A percentile compares a stretch with the other conserved stretches of the same genome.
These are phyloP conservation scores for Buceros bicornis DNA, from an alignment of 2,797 vertebrate species.

Conservation along the genomic window DNA sequence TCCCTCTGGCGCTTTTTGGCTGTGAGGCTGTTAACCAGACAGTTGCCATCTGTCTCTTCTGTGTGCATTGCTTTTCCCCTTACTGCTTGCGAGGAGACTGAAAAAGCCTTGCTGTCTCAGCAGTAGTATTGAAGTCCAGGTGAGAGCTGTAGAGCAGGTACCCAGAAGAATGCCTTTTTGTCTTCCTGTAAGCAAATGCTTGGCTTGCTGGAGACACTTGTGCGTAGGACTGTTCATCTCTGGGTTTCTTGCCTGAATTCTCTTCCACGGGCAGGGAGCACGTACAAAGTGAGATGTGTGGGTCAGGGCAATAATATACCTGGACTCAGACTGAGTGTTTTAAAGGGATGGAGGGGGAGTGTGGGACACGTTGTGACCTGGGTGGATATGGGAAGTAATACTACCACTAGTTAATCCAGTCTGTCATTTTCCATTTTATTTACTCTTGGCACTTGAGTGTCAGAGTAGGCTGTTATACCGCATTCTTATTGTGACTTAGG, in stretches of 20 bases:
- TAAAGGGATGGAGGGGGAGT: not conserved
- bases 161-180: not conserved
- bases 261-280: not conserved
- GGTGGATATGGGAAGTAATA: not conserved
- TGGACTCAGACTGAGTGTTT: not conserved
- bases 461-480: not conserved
- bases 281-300: not conserved
- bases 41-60: not conserved
- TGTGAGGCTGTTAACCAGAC: not conserved
- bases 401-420: not conserved
- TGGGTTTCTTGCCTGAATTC: not conserved
- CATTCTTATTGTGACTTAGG: not conserved
- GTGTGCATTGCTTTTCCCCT: not conserved
- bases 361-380: not conserved
- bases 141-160: not conserved
- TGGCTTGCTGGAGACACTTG: not conserved
- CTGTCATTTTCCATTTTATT: constrained; percentile 25
- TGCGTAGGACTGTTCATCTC: not conserved
- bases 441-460: not conserved
- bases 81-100: not conserved
- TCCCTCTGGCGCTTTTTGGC: not conserved
- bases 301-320: not conserved
- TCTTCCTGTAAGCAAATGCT: not conserved
- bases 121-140: not conserved
- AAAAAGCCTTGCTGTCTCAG: not conserved